Evolutionary conservation across 53 echinoderm and acorn worm genomes (phyloP).

Genomic region (Paracentrotus lividus): DNA sequence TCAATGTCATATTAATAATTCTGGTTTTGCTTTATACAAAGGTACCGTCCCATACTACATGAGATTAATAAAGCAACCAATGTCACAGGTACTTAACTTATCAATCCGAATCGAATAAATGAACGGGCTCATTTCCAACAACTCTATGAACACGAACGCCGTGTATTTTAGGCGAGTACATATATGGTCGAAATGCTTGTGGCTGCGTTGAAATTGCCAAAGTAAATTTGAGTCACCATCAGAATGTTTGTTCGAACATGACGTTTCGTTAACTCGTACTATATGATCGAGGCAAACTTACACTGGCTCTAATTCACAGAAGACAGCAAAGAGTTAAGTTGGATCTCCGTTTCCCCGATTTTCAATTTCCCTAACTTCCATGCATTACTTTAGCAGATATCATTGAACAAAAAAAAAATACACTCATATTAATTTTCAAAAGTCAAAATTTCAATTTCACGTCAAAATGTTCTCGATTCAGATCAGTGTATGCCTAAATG

Average conservation of each 20-base stretch:
- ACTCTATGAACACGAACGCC: not conserved
- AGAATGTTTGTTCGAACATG: not conserved
- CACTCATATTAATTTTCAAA: too few species aligned
- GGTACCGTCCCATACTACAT: not conserved
- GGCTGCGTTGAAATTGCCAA: not conserved
- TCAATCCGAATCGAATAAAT: not conserved
- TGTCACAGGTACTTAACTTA: not conserved
- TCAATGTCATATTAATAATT: not conserved
- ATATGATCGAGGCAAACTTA: too few species aligned
- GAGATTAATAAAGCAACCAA: not conserved
- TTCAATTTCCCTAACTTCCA: too few species aligned
- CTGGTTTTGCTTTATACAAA: not conserved
- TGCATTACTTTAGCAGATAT: too few species aligned
- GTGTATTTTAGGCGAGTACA: not conserved
- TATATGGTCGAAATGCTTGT: not conserved
- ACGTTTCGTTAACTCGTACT: not conserved
- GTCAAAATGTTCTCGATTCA: too few species aligned
- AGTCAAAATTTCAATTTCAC: too few species aligned
- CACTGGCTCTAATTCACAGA: too few species aligned
- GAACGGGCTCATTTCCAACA: not conserved
- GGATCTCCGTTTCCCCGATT: too few species aligned
- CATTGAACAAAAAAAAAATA: too few species aligned
- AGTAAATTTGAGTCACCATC: not conserved
- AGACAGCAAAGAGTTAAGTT: too few species aligned
- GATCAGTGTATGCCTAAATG: too few species aligned